phyloP scores from a whole-genome alignment of 2,113 vertebrate genomes.

The Cavia porcellus region DNA sequence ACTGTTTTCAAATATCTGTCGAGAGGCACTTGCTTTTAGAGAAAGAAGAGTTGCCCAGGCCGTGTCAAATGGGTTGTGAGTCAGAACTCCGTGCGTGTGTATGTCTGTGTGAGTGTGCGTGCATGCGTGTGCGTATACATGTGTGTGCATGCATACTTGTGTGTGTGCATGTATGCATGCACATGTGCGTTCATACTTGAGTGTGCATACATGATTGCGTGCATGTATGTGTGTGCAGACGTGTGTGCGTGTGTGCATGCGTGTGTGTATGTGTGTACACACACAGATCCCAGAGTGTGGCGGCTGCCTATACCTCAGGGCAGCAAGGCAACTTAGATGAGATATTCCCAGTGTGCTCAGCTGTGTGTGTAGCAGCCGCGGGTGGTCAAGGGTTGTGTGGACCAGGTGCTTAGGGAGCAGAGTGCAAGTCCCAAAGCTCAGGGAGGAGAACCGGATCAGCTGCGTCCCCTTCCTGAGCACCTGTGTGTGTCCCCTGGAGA shows the following conservation, averaged over 20 bases:
- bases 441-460: not conserved
- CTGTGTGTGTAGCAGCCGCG: rapidly evolving
- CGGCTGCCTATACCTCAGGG: conserved; percentile 41
- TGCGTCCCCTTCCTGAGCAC: not conserved
- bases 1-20: conserved; percentile 77
- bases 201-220: too few species aligned
- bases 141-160: not conserved
- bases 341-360: not conserved
- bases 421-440: not conserved
- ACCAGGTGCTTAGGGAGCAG: not conserved
- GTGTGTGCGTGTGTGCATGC: too few species aligned
- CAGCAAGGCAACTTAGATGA: not conserved
- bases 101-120: too few species aligned
- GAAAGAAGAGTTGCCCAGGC: conserved; percentile 15
- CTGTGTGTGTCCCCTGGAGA: not conserved
- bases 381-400: not conserved
- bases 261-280: too few species aligned
- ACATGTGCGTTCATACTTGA: too few species aligned
- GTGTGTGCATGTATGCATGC: too few species aligned
- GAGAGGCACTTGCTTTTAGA: conserved; percentile 20
- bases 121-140: too few species aligned
- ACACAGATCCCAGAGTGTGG: not conserved
- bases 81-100: conserved; percentile 40
- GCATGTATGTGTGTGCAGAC: too few species aligned
- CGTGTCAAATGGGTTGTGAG: conserved; percentile 76